Evolutionary conservation across 1,140 invertebrate genomes (phyloP).

Genomic region (Adelges cooleyi): DNA sequence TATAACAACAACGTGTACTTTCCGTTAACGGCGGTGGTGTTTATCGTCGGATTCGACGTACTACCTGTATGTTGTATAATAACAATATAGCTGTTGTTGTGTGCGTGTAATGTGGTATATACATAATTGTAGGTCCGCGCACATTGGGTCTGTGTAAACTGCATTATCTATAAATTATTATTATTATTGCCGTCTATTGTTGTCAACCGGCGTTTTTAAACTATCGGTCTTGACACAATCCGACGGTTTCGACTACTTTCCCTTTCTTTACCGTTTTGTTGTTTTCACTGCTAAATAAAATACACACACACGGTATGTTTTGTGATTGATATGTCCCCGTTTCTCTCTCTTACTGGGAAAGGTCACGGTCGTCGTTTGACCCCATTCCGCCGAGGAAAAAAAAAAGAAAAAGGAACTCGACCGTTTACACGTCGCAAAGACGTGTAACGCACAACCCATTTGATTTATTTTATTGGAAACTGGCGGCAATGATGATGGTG

Average conservation of each 20-base stretch:
- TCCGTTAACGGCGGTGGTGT: too few relatives aligned
- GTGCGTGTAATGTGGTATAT: too few relatives aligned
- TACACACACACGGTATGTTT: too few relatives aligned
- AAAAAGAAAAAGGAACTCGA: conserved; percentile 5
- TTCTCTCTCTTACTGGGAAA: too few relatives aligned
- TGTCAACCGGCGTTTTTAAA: neutral
- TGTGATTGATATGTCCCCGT: conserved; percentile 16
- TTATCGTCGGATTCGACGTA: too few relatives aligned
- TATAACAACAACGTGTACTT: too few relatives aligned
- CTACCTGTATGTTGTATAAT: too few relatives aligned
- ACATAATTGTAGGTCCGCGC: too few relatives aligned
- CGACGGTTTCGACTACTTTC: neutral
- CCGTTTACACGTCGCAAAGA: conserved; percentile 17
- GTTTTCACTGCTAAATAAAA: conserved; percentile 25
- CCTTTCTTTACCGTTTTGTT: conserved; percentile 15
- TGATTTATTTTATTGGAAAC: conserved; percentile 28
- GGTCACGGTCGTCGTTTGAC: conserved; percentile 22
- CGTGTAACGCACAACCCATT: conserved; percentile 16
- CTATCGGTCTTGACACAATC: neutral
- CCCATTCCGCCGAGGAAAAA: neutral
- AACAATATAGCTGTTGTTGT: too few relatives aligned
- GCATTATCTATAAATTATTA: too few relatives aligned
- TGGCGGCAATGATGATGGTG: conserved; percentile 24
- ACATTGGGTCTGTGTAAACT: too few relatives aligned
- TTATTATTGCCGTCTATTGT: too few relatives aligned